phyloP scores from a whole-genome alignment of 2,888 invertebrate species.

The Drosophila prostipennis region DNA sequence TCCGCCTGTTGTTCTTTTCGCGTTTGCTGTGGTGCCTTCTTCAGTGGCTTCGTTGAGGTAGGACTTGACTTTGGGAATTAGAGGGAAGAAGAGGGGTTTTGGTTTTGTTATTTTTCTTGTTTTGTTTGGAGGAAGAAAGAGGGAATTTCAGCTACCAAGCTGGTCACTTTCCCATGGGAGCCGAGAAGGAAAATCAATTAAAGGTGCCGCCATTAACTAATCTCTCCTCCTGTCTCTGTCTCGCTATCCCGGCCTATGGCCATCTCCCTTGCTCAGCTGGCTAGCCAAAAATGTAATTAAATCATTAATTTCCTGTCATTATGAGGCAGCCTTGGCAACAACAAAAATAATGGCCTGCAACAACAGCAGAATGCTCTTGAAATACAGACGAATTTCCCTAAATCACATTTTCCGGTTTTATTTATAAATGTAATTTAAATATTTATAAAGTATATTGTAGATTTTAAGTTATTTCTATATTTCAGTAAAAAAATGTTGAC shows the following conservation, averaged over 20 bases:
- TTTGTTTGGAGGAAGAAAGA: not conserved
- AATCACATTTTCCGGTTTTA: not conserved
- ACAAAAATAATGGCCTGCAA: slow-evolving; percentile 20
- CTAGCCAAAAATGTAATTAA: slow-evolving; percentile 58
- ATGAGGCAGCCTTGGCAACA: slow-evolving; percentile 50
- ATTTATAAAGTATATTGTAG: no score
- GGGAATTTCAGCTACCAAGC: slow-evolving; percentile 2
- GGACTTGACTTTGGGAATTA: slow-evolving; percentile 48
- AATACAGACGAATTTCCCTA: not conserved
- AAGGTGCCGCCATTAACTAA: slow-evolving; percentile 48
- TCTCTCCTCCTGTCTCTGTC: slow-evolving; percentile 2
- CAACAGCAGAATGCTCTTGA: slow-evolving; percentile 2
- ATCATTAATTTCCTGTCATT: slow-evolving; percentile 74
- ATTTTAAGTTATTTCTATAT: no score
- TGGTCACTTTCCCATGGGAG: slow-evolving; percentile 65
- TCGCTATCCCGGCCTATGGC: not conserved
- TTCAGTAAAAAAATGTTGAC: no score
- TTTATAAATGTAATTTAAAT: no score
- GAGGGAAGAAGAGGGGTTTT: slow-evolving; percentile 1
- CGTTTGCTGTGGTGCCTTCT: slow-evolving; percentile 17
- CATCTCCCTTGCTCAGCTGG: slow-evolving; percentile 11
- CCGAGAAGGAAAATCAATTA: slow-evolving; percentile 63
- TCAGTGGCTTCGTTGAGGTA: slow-evolving; percentile 56
- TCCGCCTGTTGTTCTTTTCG: slow-evolving; percentile 8
- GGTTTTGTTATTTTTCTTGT: not conserved